Conservation (phyloP, 2,888 invertebrate genomes). For the Xestobium rufovillosum region DNA sequence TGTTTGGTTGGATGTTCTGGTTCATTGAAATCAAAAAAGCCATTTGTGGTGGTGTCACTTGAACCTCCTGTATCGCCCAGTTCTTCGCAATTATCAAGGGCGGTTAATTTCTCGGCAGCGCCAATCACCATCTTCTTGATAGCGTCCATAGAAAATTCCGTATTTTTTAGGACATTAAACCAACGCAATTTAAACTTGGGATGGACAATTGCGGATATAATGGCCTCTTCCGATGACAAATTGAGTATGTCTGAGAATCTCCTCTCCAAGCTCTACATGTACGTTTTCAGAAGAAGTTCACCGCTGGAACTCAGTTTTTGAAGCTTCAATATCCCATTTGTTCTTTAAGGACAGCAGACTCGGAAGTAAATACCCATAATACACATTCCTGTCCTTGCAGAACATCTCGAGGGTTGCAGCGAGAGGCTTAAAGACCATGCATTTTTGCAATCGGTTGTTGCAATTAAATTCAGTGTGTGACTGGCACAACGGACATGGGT, state of each 20-base stretch:
- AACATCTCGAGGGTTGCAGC: background rate
- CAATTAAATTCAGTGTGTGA: conserved; percentile 20
- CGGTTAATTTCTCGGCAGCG: conserved; percentile 12
- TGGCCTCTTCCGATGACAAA: background rate
- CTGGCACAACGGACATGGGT: conserved; percentile 15
- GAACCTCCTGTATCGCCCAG: conserved; percentile 2
- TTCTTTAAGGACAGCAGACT: conserved; percentile 3
- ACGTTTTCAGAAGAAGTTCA: conserved; percentile 1
- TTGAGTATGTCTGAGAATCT: too few species aligned
- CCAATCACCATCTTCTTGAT: conserved; percentile 11
- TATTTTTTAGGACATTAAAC: background rate
- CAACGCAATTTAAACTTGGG: conserved; percentile 3
- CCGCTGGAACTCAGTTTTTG: conserved; percentile 1
- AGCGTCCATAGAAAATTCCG: conserved; percentile 7
- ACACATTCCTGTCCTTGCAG: background rate
- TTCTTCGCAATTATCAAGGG: conserved; percentile 7
- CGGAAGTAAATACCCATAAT: background rate
- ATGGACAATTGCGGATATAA: conserved; percentile 2
- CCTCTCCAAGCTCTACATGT: background rate
- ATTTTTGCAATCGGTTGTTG: conserved; percentile 18
- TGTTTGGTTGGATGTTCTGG: conserved; percentile 4
- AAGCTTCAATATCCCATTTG: background rate
- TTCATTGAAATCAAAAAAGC: conserved; percentile 13
- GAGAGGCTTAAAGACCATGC: conserved; percentile 5
- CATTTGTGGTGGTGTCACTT: conserved; percentile 6